A percentile compares a stretch with the other conserved stretches of the same genome.
Conservation (phyloP, 2,113 vertebrate species). For the Tenrec ecaudatus region DNA sequence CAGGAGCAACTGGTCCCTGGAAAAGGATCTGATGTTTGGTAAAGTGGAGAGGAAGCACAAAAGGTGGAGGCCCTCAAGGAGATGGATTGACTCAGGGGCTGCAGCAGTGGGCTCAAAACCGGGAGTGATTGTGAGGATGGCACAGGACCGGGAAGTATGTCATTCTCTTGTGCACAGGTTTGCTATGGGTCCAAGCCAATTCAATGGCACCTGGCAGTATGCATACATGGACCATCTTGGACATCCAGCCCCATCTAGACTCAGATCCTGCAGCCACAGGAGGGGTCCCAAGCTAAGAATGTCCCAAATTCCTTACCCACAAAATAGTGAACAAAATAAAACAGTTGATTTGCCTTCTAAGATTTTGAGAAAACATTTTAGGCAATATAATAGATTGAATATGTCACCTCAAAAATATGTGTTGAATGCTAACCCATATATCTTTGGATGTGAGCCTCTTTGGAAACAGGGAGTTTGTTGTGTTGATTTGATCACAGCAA, state of each 20-base stretch:
- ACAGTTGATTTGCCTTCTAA: background rate
- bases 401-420: background rate
- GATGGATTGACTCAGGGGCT: no score
- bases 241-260: background rate
- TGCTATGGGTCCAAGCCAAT: no score
- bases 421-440: background rate
- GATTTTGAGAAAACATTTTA: background rate
- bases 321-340: conserved; percentile 24
- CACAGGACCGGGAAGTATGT: no score
- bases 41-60: no score
- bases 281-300: background rate
- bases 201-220: no score
- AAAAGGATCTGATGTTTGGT: no score
- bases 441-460: background rate
- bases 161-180: no score
- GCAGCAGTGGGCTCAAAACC: no score
- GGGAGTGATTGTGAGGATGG: no score
- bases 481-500: background rate
- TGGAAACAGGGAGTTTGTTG: background rate
- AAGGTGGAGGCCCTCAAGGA: no score
- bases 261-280: background rate
- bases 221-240: background rate
- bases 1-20: no score
- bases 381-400: background rate
- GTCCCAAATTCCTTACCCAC: background rate